Base-by-base conservation (phyloP, 23 tunicate species). In the Phallusia fumigata region DNA sequence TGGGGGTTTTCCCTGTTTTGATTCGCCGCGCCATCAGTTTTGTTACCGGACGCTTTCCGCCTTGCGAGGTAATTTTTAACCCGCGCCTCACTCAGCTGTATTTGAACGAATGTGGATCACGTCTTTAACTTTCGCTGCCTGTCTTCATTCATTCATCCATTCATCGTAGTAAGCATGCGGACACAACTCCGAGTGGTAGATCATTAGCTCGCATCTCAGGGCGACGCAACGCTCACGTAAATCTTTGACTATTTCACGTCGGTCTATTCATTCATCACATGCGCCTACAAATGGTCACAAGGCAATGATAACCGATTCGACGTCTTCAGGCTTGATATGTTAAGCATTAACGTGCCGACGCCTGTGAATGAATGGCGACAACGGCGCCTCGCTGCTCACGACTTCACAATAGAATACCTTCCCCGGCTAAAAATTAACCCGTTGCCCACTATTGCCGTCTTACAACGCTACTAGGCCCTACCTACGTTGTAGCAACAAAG, bases 181-280 rank as follows among this genome's bases (percentile, higher is more conserved):
- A 13, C 10, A 40, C 47, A 40, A 40, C 47, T 40, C 47, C 47
- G 8, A 40, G 47, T 76, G 33, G 79, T 86, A 80, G 90, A 86
- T 80, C 84, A 86, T 86, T 86, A 86, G 78, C 90, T 26, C 75
- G 40, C 33, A 31, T 21, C 28, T n/a, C n/a, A n/a, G n/a, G n/a
- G n/a, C n/a, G n/a, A n/a, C n/a, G n/a, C n/a, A n/a, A n/a, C 34
- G 2, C 78, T n/a, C 65, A 36, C 74, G 90, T 86, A 86, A 86
- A 86, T 86, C 90, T 86, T 86, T 86, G 85, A 86, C 90, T 86
- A 86, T 72, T 11, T 10, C 32, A 12, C 77, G 73, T 30, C 84
- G 72, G 53, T 58, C 69, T 58, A 58, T 58, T 58, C 69, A 58
- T 58, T 24, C 28, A 40, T 40, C 47, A 40, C 47, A 40, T 40